Percentiles rank a stretch among this genome's conserved stretches.
Conservation (phyloP, 2,888 invertebrate genomes). For the Orthosia cruda region DNA sequence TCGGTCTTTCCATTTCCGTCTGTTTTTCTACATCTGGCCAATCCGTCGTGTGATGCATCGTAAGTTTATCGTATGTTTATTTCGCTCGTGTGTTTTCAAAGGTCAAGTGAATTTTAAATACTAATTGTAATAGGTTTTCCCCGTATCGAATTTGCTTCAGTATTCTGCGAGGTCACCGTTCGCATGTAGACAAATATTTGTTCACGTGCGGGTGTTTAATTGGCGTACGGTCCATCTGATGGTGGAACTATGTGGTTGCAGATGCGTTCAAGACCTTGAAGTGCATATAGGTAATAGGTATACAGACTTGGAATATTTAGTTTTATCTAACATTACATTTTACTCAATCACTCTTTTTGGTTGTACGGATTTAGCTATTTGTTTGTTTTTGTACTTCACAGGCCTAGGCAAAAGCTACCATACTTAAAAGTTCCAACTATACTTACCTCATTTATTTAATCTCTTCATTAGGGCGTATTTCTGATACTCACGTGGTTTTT, state of each 20-base stretch:
- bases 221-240: conserved; percentile 13
- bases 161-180: conserved; percentile 38
- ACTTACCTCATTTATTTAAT: not conserved
- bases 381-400: no score
- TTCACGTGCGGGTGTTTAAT: conserved; percentile 6
- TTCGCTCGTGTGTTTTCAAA: conserved; percentile 19
- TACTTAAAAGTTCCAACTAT: not conserved
- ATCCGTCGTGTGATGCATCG: conserved; percentile 5
- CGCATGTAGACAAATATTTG: conserved; percentile 3
- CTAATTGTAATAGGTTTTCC: conserved; percentile 42
- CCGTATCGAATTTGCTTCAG: conserved; percentile 39
- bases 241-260: not conserved
- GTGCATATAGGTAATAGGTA: not conserved
- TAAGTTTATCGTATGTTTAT: conserved; percentile 1
- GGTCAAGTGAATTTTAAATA: conserved; percentile 33
- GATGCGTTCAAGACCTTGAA: not conserved
- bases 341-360: no score
- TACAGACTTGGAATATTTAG: not conserved
- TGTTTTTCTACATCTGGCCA: no score
- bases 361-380: not conserved
- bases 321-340: no score
- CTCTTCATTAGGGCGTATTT: not conserved
- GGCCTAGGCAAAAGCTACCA: not conserved
- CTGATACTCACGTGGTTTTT: not conserved
- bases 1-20: no score